Evolutionary conservation across 2,888 invertebrate genomes (phyloP), one percentile per base, ranked within the genome.

Genomic region (Agrenia bidenticulata): DNA sequence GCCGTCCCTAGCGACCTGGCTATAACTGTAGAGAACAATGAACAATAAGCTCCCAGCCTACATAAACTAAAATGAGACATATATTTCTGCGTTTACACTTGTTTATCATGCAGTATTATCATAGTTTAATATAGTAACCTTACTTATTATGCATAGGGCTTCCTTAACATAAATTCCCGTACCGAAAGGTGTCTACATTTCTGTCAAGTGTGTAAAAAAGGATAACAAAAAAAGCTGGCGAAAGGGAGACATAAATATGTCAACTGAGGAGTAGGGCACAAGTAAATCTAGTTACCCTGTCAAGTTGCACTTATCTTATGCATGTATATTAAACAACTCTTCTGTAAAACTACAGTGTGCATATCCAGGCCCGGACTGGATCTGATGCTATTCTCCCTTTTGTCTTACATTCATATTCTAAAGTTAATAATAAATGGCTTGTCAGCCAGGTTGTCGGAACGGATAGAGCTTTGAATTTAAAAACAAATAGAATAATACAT

Each of bases 181-280:
- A 27, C 7, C 17, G 32, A 55, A 26, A 55, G 55, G 55, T 55
- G 55, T 17, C 56, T 41, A 9, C 39, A 2, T 19, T 37, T 45
- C 45, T 45, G 45, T 45, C 45, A 45, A 19, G 5, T 13, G 21
- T 23, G 51, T 2, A 51, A 51, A 51, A 15, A 23, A 24, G 13
- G 2, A 51, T 21, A 24, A 51, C 24, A 32, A 32, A 57, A 57
- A 55, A 55, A 57, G 7, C 39, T 41, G 56, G 32, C 41, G 17
- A 57, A 55, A 23, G 56, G 56, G 56, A 41, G 56, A 41, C 56
- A 57, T 57, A 57, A 57, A 57, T 57, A 39, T 57, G 56, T 41
- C 56, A 57, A 15, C 26, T 26, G 26, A 17, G 17, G 23, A 55
- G 32, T 26, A 17, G 55, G 55, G 15, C 19, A 17, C 2, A 15